phyloP scores from a whole-genome alignment of 92 coral and sea anemone genomes.

The Muricea muricata region DNA sequence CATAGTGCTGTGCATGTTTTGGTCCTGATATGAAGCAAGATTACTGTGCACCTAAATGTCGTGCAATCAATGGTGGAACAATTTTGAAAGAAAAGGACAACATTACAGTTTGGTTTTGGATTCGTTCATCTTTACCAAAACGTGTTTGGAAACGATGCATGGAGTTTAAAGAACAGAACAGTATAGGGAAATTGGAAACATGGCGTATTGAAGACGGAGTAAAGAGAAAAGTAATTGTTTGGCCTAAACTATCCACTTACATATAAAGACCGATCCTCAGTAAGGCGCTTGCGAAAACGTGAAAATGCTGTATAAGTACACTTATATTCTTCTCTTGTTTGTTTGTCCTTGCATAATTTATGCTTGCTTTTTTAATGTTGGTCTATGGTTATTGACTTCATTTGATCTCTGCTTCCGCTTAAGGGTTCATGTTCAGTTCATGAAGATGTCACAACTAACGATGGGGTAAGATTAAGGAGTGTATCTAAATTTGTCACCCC shows the following conservation, averaged over 20 bases:
- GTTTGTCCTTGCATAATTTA: no score
- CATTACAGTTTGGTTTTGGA: constrained; percentile 19
- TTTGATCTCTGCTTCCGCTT: background rate
- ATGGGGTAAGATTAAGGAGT: background rate
- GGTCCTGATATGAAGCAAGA: background rate
- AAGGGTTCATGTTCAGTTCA: background rate
- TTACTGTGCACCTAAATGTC: background rate
- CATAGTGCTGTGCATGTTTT: background rate
- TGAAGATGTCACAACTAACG: background rate
- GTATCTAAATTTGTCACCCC: no score
- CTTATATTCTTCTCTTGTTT: no score
- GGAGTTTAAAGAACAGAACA: background rate
- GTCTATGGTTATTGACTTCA: no score
- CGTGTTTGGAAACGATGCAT: constrained; percentile 10
- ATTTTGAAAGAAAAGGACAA: background rate
- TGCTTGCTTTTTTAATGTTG: no score
- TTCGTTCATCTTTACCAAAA: constrained; percentile 26
- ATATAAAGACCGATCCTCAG: no score
- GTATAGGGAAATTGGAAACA: background rate
- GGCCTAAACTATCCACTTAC: no score
- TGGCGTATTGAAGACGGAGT: background rate
- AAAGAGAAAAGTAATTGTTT: background rate
- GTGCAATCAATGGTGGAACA: background rate
- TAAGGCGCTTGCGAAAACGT: no score
- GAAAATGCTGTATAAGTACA: no score